Conservation (phyloP, 2,888 invertebrate genomes). For the Perithous albicinctus region DNA sequence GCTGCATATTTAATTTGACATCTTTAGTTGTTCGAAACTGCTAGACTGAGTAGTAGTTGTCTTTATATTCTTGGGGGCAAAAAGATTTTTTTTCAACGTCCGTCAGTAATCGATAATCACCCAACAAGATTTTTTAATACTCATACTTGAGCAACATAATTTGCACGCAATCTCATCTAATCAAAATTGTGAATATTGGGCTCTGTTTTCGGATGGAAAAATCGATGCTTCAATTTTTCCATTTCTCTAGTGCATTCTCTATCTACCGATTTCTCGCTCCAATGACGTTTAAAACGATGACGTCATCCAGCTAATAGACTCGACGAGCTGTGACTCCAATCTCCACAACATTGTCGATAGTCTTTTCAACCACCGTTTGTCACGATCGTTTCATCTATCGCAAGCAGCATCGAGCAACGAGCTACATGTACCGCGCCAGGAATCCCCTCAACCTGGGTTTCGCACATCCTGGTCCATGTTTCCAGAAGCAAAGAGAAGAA, state of each 20-base stretch:
- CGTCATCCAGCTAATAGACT: conserved; percentile 15
- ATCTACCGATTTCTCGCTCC: conserved; percentile 1
- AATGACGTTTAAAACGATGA: conserved; percentile 31
- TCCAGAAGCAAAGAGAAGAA: neutral
- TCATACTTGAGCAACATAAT: too few relatives aligned
- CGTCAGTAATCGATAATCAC: too few relatives aligned
- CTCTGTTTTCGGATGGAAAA: too few relatives aligned
- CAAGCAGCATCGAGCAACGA: conserved; percentile 10
- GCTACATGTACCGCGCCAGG: neutral
- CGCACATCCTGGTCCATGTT: conserved; percentile 38
- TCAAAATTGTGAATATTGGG: too few relatives aligned
- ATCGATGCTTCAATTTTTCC: neutral
- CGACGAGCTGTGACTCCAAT: conserved; percentile 30
- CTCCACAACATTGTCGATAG: neutral
- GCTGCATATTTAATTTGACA: too few relatives aligned
- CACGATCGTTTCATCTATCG: conserved; percentile 1
- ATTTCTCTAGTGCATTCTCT: neutral
- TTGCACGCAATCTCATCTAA: too few relatives aligned
- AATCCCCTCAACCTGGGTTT: conserved; percentile 28
- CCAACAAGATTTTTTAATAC: too few relatives aligned
- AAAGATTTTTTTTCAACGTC: too few relatives aligned
- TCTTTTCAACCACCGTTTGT: neutral
- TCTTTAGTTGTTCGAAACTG: too few relatives aligned
- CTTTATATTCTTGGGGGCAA: too few relatives aligned
- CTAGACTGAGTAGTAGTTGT: too few relatives aligned